These are phyloP conservation scores for Pseudococcus viburni DNA, from an alignment of 2,888 invertebrate genomes.

Conservation along the genomic window DNA sequence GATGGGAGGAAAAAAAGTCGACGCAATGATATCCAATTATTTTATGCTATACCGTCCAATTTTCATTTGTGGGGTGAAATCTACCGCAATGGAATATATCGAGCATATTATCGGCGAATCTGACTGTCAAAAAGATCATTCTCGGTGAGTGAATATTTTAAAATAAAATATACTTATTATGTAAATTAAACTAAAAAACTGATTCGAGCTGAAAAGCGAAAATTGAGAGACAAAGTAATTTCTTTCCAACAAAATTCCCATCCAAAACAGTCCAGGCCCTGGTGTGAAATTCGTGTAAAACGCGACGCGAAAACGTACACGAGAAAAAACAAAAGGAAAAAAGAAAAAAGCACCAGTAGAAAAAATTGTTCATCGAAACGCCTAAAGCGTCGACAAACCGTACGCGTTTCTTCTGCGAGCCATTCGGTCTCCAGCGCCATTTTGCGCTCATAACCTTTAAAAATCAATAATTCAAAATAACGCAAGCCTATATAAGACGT, in stretches of 20 bases:
- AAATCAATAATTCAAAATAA: constrained; percentile 58
- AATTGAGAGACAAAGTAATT: not conserved
- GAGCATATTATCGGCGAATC: not conserved
- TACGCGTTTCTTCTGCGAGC: constrained; percentile 22
- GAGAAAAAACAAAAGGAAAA: not conserved
- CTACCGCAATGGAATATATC: not conserved
- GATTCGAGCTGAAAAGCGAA: not conserved
- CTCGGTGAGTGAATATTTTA: not conserved
- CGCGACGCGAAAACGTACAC: not conserved
- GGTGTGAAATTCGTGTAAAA: not conserved
- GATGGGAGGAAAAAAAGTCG: not conserved
- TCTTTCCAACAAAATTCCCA: too few relatives aligned
- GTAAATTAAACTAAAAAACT: not conserved
- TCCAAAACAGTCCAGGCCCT: not conserved
- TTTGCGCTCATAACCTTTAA: constrained; percentile 56
- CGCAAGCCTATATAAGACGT: constrained; percentile 44
- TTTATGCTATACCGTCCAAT: not conserved
- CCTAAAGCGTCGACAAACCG: not conserved
- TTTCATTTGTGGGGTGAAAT: not conserved
- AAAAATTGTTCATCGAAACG: not conserved
- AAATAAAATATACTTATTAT: not conserved
- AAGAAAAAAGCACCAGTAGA: not conserved
- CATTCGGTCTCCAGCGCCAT: constrained; percentile 29
- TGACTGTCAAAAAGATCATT: not conserved
- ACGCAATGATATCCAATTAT: not conserved